phyloP scores from a whole-genome alignment of 2,113 vertebrate genomes.

The Siniperca chuatsi region DNA sequence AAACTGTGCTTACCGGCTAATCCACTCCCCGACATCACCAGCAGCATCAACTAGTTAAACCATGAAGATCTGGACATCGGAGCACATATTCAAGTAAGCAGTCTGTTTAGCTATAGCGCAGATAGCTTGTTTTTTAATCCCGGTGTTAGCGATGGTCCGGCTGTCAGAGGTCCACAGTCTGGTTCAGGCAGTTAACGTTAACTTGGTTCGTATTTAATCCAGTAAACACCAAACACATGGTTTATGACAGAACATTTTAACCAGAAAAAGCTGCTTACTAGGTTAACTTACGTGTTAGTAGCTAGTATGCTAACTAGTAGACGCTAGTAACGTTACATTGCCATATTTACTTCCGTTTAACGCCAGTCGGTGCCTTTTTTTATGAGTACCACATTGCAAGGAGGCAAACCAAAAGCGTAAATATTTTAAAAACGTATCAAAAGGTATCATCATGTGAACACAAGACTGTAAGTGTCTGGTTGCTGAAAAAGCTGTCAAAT shows the following conservation, averaged over 20 bases:
- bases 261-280: background rate
- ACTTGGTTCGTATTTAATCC: background rate
- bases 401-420: background rate
- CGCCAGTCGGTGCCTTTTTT: background rate
- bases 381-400: background rate
- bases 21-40: background rate
- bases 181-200: background rate
- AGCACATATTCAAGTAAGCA: constrained; percentile 86
- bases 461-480: background rate
- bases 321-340: background rate
- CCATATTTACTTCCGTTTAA: background rate
- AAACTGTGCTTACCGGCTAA: constrained; percentile 23
- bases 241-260: background rate
- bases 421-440: background rate
- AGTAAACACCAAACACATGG: background rate
- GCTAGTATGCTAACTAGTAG: background rate
- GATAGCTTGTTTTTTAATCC: background rate
- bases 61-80: constrained; percentile 88
- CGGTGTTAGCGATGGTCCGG: accelerated
- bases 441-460: background rate
- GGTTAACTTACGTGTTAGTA: background rate
- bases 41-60: background rate
- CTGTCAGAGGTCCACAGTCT: background rate
- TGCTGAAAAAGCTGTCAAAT: background rate
- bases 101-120: accelerated